Conservation (phyloP, 2,888 invertebrate genomes). For the Micropterix aruncella region DNA sequence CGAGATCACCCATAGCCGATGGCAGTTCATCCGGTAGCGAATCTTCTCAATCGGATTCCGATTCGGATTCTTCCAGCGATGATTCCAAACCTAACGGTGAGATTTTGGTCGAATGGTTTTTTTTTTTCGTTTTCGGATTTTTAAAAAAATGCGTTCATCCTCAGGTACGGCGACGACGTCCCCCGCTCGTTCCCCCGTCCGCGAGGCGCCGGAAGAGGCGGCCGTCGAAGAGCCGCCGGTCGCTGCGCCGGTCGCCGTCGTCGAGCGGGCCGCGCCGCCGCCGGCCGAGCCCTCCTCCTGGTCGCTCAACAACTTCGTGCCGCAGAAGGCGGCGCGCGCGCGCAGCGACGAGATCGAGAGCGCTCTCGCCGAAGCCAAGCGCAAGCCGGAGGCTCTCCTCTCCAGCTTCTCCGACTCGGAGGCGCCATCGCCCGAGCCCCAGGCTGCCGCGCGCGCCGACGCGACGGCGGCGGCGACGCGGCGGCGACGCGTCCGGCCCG, state of each 20-base stretch:
- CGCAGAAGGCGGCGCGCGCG: constrained; percentile 23
- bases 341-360: constrained; percentile 39
- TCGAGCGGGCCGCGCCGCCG: constrained; percentile 25
- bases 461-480: constrained; percentile 19
- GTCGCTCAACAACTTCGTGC: constrained; percentile 31
- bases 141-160: too few relatives aligned
- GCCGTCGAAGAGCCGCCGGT: constrained; percentile 15
- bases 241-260: constrained; percentile 25
- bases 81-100: constrained; percentile 16
- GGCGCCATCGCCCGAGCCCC: constrained; percentile 24
- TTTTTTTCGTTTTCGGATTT: too few relatives aligned
- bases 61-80: constrained; percentile 45
- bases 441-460: constrained; percentile 14
- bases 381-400: constrained; percentile 35
- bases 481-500: constrained; percentile 17
- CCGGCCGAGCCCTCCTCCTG: constrained; percentile 34
- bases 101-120: constrained; percentile 11
- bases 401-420: constrained; percentile 48
- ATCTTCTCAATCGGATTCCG: constrained; percentile 48
- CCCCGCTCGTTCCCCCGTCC: constrained; percentile 15
- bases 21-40: constrained; percentile 37
- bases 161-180: constrained; percentile 10
- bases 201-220: constrained; percentile 16
- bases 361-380: constrained; percentile 38
- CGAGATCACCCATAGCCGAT: constrained; percentile 30